phyloP scores from a whole-genome alignment of 2,888 invertebrate species.

The Psylliodes chrysocephalus region DNA sequence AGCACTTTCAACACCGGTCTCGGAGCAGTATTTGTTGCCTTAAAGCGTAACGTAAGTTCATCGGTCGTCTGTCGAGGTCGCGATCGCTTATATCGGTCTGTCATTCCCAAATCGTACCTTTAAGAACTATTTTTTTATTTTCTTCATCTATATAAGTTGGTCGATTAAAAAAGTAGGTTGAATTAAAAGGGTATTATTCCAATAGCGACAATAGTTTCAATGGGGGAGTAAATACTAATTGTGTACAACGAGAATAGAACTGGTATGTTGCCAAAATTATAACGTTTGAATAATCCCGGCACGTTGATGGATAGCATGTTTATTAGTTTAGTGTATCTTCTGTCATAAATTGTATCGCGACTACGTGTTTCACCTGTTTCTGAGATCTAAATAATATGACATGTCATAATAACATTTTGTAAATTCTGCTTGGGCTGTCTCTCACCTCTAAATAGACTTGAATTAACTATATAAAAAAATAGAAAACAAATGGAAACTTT shows the following conservation, averaged over 20 bases:
- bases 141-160: background rate
- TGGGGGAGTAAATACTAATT: background rate
- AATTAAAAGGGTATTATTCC: too few species aligned
- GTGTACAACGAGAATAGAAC: conserved; percentile 18
- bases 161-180: background rate
- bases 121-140: too few species aligned
- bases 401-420: conserved; percentile 2
- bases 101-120: too few species aligned
- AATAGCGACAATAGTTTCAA: conserved; percentile 6
- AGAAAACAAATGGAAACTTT: too few species aligned
- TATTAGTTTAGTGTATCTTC: conserved; percentile 28
- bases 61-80: too few species aligned
- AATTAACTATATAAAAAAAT: too few species aligned
- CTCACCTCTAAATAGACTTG: too few species aligned
- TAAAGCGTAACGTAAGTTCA: too few species aligned
- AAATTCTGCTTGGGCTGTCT: too few species aligned
- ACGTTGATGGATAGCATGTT: conserved; percentile 34
- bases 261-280: conserved; percentile 14
- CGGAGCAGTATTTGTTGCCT: too few species aligned
- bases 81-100: too few species aligned
- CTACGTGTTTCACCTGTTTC: conserved; percentile 31
- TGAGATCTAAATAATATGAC: conserved; percentile 17
- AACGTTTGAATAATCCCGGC: conserved; percentile 1
- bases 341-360: conserved; percentile 27
- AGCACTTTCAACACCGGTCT: too few species aligned